Evolutionary conservation across 2,888 invertebrate genomes (phyloP).

Genomic region (Tyria jacobaeae): DNA sequence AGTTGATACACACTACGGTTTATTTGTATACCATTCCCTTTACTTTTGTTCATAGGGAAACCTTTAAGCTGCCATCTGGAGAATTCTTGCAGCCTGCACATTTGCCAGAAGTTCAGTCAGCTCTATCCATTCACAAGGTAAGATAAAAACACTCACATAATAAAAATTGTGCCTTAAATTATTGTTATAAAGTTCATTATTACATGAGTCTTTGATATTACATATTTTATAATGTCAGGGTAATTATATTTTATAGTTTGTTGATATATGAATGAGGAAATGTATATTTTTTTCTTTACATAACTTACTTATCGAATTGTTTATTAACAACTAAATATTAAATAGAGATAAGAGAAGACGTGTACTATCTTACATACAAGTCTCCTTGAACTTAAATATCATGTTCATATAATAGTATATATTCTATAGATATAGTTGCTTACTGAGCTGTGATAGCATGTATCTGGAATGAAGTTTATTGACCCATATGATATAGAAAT

Average conservation of each 20-base stretch:
- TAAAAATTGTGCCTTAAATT: not conserved
- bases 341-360: not conserved
- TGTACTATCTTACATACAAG: slow-evolving; percentile 1
- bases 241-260: too few species aligned
- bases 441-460: slow-evolving; percentile 5
- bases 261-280: not conserved
- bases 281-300: not conserved
- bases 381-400: slow-evolving; percentile 15
- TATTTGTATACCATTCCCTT: not conserved
- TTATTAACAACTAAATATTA: not conserved
- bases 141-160: slow-evolving; percentile 35
- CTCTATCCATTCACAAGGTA: slow-evolving; percentile 91
- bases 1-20: not conserved
- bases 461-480: slow-evolving; percentile 35
- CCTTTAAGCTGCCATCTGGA: slow-evolving; percentile 88
- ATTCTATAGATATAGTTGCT: slow-evolving; percentile 5
- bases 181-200: not conserved
- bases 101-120: slow-evolving; percentile 94
- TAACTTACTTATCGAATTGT: not conserved
- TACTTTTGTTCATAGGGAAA: slow-evolving; percentile 82
- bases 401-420: not conserved
- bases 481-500: slow-evolving; percentile 22
- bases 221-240: too few species aligned
- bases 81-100: slow-evolving; percentile 93
- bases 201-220: not conserved